These are phyloP conservation scores for Heliangelus exortis DNA, from an alignment of 2,797 vertebrate genomes.

Conservation along the genomic window DNA sequence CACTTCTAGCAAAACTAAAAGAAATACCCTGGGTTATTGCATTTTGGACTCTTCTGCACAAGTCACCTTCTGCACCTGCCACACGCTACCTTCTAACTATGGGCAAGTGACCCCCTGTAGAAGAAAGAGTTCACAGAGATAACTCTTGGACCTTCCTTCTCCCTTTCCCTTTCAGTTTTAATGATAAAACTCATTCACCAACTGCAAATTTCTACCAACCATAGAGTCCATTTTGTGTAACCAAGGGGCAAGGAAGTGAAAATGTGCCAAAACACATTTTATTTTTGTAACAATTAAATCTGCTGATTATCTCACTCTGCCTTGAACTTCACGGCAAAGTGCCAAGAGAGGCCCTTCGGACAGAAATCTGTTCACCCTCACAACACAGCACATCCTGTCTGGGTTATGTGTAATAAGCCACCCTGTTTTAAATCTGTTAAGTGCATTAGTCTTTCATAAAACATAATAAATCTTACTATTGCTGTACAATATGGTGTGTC, in stretches of 20 bases:
- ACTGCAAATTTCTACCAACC: not conserved
- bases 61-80: not conserved
- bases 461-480: not conserved
- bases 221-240: not conserved
- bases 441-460: not conserved
- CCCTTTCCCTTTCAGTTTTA: not conserved
- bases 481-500: not conserved
- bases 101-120: not conserved
- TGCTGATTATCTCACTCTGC: not conserved
- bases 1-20: not conserved
- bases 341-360: not conserved
- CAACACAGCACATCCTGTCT: not conserved
- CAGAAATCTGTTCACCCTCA: not conserved
- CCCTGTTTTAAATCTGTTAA: not conserved
- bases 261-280: not conserved
- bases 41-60: not conserved
- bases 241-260: not conserved
- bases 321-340: not conserved
- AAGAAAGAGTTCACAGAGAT: not conserved
- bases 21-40: rapidly evolving
- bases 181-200: not conserved
- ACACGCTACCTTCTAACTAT: not conserved
- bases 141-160: not conserved
- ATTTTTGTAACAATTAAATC: not conserved
- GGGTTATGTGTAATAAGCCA: not conserved